A percentile compares a stretch with the other conserved stretches of the same genome.
phyloP scores from a whole-genome alignment of 2,888 invertebrate genomes.

The Hypercompe scribonia region DNA sequence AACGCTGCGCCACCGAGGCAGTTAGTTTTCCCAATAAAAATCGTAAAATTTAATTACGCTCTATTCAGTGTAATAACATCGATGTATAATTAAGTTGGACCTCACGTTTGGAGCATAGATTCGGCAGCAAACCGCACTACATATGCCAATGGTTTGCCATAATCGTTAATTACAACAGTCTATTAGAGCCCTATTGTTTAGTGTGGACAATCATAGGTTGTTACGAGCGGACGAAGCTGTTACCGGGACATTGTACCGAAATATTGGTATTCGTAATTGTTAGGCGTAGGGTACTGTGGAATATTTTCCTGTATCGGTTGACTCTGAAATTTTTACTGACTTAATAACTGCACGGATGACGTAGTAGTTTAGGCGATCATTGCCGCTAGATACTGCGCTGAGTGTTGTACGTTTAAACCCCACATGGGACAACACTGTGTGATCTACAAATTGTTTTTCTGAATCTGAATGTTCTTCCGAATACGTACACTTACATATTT shows the following conservation, averaged over 20 bases:
- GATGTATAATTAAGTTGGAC: neutral
- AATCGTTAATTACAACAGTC: slow-evolving; percentile 11
- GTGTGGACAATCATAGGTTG: slow-evolving; percentile 11
- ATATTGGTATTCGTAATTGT: neutral
- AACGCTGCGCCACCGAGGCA: no score
- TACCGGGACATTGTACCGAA: neutral
- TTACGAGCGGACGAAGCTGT: slow-evolving; percentile 1
- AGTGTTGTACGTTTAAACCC: no score
- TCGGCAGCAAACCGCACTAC: slow-evolving; percentile 1
- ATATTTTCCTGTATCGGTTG: neutral
- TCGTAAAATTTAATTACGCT: neutral
- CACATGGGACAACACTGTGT: no score
- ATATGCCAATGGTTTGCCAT: slow-evolving; percentile 7
- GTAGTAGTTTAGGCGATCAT: no score
- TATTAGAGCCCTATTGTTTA: slow-evolving; percentile 13
- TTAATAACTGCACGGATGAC: no score
- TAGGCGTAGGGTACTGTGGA: neutral
- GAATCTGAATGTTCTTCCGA: no score
- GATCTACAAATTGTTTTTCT: no score
- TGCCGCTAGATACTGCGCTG: no score
- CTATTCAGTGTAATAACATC: neutral
- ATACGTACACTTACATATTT: no score
- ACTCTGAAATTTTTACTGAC: no score
- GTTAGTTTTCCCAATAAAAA: neutral
- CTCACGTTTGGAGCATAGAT: slow-evolving; percentile 1